These are phyloP conservation scores for Clusia tigrina DNA, from an alignment of 2,888 invertebrate genomes.

Conservation along the genomic window DNA sequence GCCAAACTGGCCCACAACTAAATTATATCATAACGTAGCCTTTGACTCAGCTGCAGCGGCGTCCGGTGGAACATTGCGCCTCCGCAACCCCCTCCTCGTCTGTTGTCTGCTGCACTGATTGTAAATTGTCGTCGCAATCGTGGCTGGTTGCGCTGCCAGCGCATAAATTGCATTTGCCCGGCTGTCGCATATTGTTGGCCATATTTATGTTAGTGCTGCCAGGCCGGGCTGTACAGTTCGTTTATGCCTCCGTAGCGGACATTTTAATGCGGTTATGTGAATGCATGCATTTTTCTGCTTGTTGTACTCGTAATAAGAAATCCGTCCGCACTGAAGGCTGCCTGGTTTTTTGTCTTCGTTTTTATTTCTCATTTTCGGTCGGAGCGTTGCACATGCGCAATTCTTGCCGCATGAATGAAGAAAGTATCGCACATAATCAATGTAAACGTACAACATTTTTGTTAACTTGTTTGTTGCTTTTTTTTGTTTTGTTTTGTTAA, in stretches of 20 bases:
- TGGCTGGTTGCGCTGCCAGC: conserved; percentile 44
- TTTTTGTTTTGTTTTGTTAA: no score
- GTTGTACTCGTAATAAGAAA: not conserved
- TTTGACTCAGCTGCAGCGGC: not conserved
- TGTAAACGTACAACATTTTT: no score
- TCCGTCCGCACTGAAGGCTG: no score
- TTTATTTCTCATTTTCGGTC: no score
- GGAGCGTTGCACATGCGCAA: no score
- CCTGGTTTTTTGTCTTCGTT: no score
- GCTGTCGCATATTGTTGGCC: conserved; percentile 25
- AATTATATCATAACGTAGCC: not conserved
- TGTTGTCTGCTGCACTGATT: conserved; percentile 39
- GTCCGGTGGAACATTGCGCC: no score
- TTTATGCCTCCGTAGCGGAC: conserved; percentile 19
- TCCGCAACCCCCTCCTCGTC: not conserved
- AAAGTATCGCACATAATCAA: no score
- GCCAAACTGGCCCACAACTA: no score
- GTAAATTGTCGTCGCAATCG: conserved; percentile 53
- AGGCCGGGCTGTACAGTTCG: not conserved
- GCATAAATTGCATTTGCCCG: conserved; percentile 45
- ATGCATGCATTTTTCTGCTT: not conserved
- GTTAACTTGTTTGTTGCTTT: no score
- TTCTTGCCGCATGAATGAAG: no score
- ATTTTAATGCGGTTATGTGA: conserved; percentile 17
- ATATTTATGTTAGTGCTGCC: conserved; percentile 42